Percentiles rank a stretch among this genome's conserved stretches.
Conservation (phyloP, 1,140 invertebrate genomes). For the Mizuhopecten yessoensis region DNA sequence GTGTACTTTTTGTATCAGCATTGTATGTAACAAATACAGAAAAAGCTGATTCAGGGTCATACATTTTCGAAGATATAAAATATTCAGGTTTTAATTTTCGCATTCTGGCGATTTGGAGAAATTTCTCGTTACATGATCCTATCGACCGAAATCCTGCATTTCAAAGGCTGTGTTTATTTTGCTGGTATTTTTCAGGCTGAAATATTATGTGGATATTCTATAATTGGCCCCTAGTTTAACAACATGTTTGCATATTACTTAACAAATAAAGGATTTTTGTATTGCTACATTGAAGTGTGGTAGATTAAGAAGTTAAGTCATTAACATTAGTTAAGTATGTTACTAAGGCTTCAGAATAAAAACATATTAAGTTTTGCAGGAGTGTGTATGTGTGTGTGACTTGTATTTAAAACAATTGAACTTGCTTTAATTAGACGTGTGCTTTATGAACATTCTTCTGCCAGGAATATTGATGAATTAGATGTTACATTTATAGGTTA, state of each 20-base stretch:
- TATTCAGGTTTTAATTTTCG: no score
- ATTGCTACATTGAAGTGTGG: not conserved
- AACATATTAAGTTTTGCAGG: not conserved
- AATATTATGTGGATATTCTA: no score
- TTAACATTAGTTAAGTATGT: not conserved
- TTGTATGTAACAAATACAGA: no score
- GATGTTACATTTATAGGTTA: not conserved
- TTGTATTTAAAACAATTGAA: not conserved
- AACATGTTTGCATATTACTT: not conserved
- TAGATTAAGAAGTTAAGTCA: not conserved
- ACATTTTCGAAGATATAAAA: not conserved
- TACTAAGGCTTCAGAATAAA: not conserved
- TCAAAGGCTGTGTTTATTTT: not conserved
- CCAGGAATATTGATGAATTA: conserved; percentile 33
- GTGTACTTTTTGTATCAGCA: no score
- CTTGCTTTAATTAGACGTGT: not conserved
- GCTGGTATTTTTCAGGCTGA: not conserved
- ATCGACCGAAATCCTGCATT: not conserved
- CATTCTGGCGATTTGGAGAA: no score
- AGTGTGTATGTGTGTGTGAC: conserved; percentile 9
- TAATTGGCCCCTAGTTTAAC: not conserved
- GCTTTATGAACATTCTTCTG: not conserved
- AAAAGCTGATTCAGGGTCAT: no score
- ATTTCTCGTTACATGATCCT: not conserved
- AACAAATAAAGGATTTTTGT: not conserved